Evolutionary conservation across 2,888 invertebrate species (phyloP).

Genomic region (Erebia aethiops): DNA sequence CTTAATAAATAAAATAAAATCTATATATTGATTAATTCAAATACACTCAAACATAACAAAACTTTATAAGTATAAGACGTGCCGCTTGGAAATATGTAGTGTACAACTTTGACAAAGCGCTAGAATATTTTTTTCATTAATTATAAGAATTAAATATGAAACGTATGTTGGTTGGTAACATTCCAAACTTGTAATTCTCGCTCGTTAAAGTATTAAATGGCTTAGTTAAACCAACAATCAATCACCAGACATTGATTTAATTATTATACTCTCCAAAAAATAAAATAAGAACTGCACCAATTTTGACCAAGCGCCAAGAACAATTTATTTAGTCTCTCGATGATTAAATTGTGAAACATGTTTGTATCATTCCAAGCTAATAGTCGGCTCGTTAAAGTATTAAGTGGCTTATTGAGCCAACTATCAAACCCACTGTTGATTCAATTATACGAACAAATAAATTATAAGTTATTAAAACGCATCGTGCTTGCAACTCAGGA

Average conservation of each 20-base stretch:
- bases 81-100: no score
- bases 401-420: conserved; percentile 63
- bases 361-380: conserved; percentile 35
- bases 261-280: conserved; percentile 46
- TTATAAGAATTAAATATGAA: conserved; percentile 26
- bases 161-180: conserved; percentile 25
- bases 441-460: conserved; percentile 52
- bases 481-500: conserved; percentile 35
- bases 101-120: background rate
- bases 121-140: background rate
- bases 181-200: conserved; percentile 27
- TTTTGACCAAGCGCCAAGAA: conserved; percentile 32
- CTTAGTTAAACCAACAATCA: conserved; percentile 59
- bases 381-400: conserved; percentile 46
- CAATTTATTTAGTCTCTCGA: conserved; percentile 19
- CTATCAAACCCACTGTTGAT: conserved; percentile 55
- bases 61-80: no score
- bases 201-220: conserved; percentile 52
- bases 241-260: conserved; percentile 54
- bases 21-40: background rate
- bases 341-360: conserved; percentile 34
- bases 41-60: background rate
- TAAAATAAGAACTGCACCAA: background rate
- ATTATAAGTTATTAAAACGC: conserved; percentile 50
- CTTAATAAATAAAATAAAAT: no score